Conservation (phyloP, 2,888 invertebrate species). For the Glaucopsyche alexis region DNA sequence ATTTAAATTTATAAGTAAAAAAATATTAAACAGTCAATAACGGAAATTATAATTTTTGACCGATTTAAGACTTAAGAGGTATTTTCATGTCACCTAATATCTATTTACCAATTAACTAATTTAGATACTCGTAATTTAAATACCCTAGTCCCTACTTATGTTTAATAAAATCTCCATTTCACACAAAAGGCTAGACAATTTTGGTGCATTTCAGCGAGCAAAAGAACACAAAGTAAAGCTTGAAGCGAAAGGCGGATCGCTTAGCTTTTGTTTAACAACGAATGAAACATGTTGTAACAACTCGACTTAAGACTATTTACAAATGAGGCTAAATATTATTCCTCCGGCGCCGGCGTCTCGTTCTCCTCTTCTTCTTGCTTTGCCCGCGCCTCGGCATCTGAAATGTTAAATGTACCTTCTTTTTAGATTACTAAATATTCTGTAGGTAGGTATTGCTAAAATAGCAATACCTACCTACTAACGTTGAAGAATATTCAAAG, state of each 20-base stretch:
- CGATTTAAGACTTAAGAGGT: background rate
- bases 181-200: slow-evolving; percentile 18
- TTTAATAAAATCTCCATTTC: slow-evolving; percentile 26
- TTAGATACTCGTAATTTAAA: background rate
- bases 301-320: slow-evolving; percentile 73
- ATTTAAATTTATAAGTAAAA: background rate
- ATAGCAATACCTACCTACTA: too few species aligned
- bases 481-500: too few species aligned
- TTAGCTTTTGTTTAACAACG: slow-evolving; percentile 65
- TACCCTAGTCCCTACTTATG: slow-evolving; percentile 18
- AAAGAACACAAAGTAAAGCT: slow-evolving; percentile 33
- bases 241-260: slow-evolving; percentile 40
- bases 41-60: background rate
- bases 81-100: background rate
- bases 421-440: background rate
- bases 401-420: slow-evolving; percentile 1
- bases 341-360: slow-evolving; percentile 61
- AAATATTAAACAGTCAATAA: background rate
- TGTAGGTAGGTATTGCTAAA: too few species aligned
- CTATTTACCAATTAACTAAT: background rate
- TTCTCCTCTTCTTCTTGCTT: slow-evolving; percentile 68
- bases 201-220: slow-evolving; percentile 29
- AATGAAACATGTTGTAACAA: slow-evolving; percentile 67
- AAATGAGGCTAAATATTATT: slow-evolving; percentile 78
- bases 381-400: slow-evolving; percentile 80